Conservation (phyloP, 2,888 invertebrate genomes). For the Phyllotreta cruciferae region DNA sequence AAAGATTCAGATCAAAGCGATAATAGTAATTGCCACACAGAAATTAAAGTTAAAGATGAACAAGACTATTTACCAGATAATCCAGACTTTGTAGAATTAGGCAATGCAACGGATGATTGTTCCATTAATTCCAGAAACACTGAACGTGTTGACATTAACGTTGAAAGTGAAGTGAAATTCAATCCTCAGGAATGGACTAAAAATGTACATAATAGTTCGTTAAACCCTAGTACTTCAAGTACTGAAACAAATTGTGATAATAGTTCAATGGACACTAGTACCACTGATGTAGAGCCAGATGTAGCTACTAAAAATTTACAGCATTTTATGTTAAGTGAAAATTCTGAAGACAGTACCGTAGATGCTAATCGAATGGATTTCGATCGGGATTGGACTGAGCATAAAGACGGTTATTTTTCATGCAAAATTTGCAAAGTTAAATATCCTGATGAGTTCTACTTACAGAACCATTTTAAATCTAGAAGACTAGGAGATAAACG, state of each 20-base stretch:
- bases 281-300: slow-evolving; percentile 13
- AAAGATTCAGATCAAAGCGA: slow-evolving; percentile 15
- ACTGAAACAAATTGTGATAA: slow-evolving; percentile 6
- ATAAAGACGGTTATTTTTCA: slow-evolving; percentile 31
- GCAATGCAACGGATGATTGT: slow-evolving; percentile 15
- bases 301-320: slow-evolving; percentile 9
- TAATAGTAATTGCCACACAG: slow-evolving; percentile 6
- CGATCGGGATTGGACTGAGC: slow-evolving; percentile 28
- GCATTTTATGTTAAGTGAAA: slow-evolving; percentile 26
- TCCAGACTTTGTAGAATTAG: slow-evolving; percentile 30
- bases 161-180: slow-evolving; percentile 10
- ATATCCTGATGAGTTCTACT: slow-evolving; percentile 43
- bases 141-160: neutral
- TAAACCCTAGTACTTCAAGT: slow-evolving; percentile 12
- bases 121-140: neutral
- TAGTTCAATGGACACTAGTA: slow-evolving; percentile 6
- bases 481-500: slow-evolving; percentile 45
- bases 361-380: slow-evolving; percentile 24
- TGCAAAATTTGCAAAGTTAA: slow-evolving; percentile 51
- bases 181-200: slow-evolving; percentile 19
- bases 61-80: slow-evolving; percentile 26
- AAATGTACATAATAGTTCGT: neutral
- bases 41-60: slow-evolving; percentile 23
- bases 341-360: slow-evolving; percentile 24
- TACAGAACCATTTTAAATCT: slow-evolving; percentile 47